Evolutionary conservation across 30 jellyfish, hydroid and myxozoan genomes (phyloP).

Genomic region (Aurelia sp.): DNA sequence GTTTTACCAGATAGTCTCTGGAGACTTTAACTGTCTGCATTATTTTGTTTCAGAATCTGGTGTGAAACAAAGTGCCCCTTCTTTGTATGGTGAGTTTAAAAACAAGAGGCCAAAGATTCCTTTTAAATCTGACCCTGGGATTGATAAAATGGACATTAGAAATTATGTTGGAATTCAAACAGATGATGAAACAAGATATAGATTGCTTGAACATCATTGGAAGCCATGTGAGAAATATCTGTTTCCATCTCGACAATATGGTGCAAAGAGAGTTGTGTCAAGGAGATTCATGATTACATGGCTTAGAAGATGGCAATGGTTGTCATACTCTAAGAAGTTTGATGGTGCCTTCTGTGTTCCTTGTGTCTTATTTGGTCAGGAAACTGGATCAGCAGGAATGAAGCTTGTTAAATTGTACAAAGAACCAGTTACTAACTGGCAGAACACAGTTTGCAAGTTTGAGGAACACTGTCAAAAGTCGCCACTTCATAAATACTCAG

Average conservation of each 20-base stretch:
- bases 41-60: conserved; percentile 7
- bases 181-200: too few species aligned
- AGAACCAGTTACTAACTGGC: conserved; percentile 31
- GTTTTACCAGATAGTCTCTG: background rate
- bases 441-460: background rate
- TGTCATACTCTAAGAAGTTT: conserved; percentile 18
- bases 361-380: conserved; percentile 45
- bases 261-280: background rate
- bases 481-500: background rate
- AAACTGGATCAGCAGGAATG: background rate
- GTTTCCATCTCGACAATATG: too few species aligned
- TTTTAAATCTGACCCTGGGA: too few species aligned
- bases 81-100: background rate
- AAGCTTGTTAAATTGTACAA: conserved; percentile 8
- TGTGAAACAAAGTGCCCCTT: background rate
- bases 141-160: too few species aligned
- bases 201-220: too few species aligned
- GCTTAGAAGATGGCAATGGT: conserved; percentile 22
- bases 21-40: conserved; percentile 1
- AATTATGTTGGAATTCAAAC: too few species aligned
- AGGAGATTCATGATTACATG: conserved; percentile 15
- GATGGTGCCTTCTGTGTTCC: conserved; percentile 66
- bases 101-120: too few species aligned
- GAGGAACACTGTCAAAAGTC: conserved; percentile 2
- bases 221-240: too few species aligned